Base-by-base conservation (phyloP, 2,797 vertebrate species). In the Sciurus vulgaris region DNA sequence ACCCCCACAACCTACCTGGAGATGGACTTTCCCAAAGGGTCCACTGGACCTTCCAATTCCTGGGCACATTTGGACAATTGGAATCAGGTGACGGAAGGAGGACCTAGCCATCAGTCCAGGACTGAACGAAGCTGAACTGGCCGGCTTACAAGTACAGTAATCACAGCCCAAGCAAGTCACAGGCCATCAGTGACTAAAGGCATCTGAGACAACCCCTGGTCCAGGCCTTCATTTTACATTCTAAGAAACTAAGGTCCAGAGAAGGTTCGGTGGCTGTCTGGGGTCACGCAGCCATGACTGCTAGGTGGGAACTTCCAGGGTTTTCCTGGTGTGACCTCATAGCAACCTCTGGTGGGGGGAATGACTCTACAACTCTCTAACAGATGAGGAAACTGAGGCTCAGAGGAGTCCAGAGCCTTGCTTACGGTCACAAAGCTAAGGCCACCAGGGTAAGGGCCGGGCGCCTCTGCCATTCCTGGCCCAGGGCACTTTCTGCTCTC, bases 361-460 rank as follows among this genome's bases (percentile, higher is more conserved):
- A 28, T 4, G 22, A 44, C 20, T 22, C 73, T 9, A 2, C 22
- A 59, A 0, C 3, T 61, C 63, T 67, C 74, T 81, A 5, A 24
- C 49, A 70, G 96, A 67, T 9, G 51, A 76, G 67, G 49, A 90
- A 72, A 89, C 44, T 7, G 41, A 93, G 82, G 70, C n/a, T 92
- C 87, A 73, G 93, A 82, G 85, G 28, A 41, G 70, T 61, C 86
- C 26, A 54, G 95, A 51, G 18, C 63, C 69, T 15, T 2, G 49
- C 24, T 91, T 95, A 97, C 97, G 97, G 97, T 97, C 97, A 96
- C 93, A 28, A 59, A 81, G 92, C 41, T 7, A 0, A 24, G 67
- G 5, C 54, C 7, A 20, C 54, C 54, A 56, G 51, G 51, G 33
- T 22, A 44, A 22, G 20, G 77, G 26, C 61, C 41, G n/a, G 77